phyloP scores from a whole-genome alignment of 2,797 vertebrate species.

The Muscicapa striata region DNA sequence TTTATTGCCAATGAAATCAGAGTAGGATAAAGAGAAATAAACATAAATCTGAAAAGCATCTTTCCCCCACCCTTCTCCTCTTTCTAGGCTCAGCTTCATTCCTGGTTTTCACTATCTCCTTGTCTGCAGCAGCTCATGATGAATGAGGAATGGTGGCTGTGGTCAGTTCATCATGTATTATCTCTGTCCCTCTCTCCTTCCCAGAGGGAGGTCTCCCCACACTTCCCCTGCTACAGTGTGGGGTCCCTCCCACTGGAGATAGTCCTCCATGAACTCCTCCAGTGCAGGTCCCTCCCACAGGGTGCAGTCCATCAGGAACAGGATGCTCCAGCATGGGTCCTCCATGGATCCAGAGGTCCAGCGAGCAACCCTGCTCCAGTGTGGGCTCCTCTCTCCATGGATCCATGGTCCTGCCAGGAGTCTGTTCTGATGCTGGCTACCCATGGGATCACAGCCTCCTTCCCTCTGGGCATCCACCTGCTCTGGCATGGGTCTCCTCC shows the following conservation, averaged over 20 bases:
- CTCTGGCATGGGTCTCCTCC: neutral
- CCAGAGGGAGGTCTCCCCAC: neutral
- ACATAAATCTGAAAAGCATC: neutral
- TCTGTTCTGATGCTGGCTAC: neutral
- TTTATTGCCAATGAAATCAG: neutral
- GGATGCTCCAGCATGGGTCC: neutral
- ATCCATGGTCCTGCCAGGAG: neutral
- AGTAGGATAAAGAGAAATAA: neutral
- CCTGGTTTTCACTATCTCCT: neutral
- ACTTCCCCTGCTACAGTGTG: neutral
- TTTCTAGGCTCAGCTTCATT: neutral
- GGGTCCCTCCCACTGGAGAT: neutral
- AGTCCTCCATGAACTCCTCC: neutral
- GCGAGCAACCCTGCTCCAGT: accelerated
- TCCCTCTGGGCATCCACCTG: neutral
- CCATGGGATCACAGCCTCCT: neutral
- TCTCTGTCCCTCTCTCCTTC: neutral
- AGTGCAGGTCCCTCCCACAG: neutral
- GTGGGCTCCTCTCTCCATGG: neutral
- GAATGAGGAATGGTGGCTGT: neutral
- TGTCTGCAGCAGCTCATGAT: neutral
- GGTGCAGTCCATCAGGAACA: neutral
- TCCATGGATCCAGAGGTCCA: accelerated
- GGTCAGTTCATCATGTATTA: neutral
- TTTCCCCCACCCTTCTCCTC: neutral